Evolutionary conservation across 2,113 vertebrate species (phyloP).

Genomic region (Callionymus lyra): DNA sequence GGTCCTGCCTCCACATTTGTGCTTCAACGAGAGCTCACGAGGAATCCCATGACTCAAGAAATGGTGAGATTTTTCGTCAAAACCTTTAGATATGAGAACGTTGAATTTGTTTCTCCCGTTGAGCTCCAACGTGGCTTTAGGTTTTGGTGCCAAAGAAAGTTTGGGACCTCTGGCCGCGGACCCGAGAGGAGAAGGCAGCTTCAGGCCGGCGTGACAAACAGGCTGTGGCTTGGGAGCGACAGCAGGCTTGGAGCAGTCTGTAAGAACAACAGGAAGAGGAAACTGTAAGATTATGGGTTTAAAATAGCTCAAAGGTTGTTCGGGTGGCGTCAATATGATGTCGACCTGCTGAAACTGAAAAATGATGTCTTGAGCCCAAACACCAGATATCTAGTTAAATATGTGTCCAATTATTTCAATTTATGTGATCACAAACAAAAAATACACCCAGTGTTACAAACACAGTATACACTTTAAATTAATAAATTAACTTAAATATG

Average conservation of each 20-base stretch:
- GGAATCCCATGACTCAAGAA: too few relatives aligned
- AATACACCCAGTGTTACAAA: too few relatives aligned
- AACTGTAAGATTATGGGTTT: constrained; percentile 57
- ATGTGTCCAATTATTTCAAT: too few relatives aligned
- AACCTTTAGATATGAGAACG: too few relatives aligned
- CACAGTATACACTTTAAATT: too few relatives aligned
- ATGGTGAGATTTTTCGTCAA: too few relatives aligned
- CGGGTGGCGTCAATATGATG: constrained; percentile 39
- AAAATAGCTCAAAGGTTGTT: constrained; percentile 56
- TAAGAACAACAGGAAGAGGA: constrained; percentile 65
- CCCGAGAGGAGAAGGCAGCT: constrained; percentile 64
- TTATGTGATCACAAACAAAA: too few relatives aligned
- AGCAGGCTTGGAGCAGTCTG: constrained; percentile 81
- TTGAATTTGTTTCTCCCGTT: constrained; percentile 42
- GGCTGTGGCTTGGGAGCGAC: constrained; percentile 82
- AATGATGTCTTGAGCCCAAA: too few relatives aligned
- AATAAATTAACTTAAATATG: too few relatives aligned
- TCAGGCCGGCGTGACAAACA: constrained; percentile 61
- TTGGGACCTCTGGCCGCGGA: constrained; percentile 77
- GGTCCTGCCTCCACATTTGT: too few relatives aligned
- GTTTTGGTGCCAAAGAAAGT: constrained; percentile 85
- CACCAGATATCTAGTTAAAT: too few relatives aligned
- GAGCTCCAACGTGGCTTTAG: constrained; percentile 64
- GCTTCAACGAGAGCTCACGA: too few relatives aligned
- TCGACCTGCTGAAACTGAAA: constrained; percentile 21